Conservation (phyloP, 2,888 invertebrate genomes). For the Entomobrya multifasciata region DNA sequence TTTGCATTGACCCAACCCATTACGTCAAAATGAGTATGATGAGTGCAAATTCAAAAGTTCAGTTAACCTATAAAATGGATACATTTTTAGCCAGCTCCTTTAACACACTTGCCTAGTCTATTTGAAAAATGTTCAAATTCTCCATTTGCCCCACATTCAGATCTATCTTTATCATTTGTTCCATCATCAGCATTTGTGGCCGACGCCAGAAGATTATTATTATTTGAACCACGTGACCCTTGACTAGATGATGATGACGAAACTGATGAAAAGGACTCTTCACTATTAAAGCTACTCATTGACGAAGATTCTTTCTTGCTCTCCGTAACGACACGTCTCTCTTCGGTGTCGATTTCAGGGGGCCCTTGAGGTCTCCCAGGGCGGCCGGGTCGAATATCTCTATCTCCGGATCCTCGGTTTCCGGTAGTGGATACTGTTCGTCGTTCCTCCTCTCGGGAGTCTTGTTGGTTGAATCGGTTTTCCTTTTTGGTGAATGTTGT, state of each 20-base stretch:
- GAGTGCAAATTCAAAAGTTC: too few relatives aligned
- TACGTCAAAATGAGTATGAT: too few relatives aligned
- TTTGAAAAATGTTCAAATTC: conserved; percentile 59
- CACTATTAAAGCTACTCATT: conserved; percentile 44
- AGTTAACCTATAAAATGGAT: too few relatives aligned
- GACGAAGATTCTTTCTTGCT: conserved; percentile 38
- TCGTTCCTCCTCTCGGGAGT: conserved; percentile 57
- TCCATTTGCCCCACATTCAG: conserved; percentile 68
- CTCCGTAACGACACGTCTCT: conserved; percentile 48
- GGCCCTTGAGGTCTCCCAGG: conserved; percentile 22
- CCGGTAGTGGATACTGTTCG: conserved; percentile 12
- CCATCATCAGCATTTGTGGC: conserved; percentile 1
- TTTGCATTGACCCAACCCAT: too few relatives aligned
- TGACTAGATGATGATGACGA: conserved; percentile 46
- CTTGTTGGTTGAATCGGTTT: conserved; percentile 26
- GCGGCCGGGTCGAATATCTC: conserved; percentile 51
- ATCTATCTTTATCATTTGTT: conserved; percentile 64
- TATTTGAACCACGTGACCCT: conserved; percentile 16
- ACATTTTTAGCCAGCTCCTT: conserved; percentile 21
- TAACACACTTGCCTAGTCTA: conserved; percentile 67
- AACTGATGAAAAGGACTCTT: conserved; percentile 36
- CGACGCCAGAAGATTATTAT: not conserved
- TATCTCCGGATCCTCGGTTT: conserved; percentile 55
- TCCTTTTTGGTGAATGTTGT: conserved; percentile 50
- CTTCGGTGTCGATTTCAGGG: conserved; percentile 56